Evolutionary conservation across 1,140 invertebrate genomes (phyloP).

Genomic region (Xylocopa sonorina): DNA sequence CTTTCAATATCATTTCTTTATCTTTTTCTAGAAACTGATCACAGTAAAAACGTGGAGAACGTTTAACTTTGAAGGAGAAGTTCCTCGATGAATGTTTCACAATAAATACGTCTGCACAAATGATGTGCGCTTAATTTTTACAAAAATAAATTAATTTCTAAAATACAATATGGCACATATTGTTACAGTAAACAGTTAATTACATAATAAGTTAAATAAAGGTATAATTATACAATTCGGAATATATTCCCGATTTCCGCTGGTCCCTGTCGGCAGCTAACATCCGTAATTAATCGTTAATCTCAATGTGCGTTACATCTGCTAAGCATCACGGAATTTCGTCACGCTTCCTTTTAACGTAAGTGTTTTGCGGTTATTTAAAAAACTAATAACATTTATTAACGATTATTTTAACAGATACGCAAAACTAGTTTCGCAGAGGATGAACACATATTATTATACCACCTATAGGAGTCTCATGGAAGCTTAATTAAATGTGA

Average conservation of each 20-base stretch:
- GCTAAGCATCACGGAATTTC: not conserved
- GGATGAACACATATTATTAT: slow-evolving; percentile 37
- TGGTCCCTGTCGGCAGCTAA: not conserved
- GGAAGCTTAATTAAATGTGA: too few species aligned
- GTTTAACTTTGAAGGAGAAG: not conserved
- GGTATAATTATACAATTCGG: not conserved
- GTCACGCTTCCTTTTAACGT: not conserved
- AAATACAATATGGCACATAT: slow-evolving; percentile 6
- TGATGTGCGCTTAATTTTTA: not conserved
- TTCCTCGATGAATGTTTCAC: not conserved
- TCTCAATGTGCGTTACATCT: not conserved
- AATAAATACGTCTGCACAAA: not conserved
- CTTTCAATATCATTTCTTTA: not conserved
- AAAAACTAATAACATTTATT: not conserved
- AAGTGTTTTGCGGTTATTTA: not conserved
- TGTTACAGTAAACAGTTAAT: not conserved
- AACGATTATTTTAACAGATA: not conserved
- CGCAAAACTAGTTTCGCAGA: not conserved
- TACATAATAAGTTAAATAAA: not conserved
- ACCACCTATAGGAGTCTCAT: too few species aligned
- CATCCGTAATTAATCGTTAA: not conserved
- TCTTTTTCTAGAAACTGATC: not conserved
- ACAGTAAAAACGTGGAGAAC: not conserved
- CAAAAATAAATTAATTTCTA: not conserved
- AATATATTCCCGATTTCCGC: not conserved